Percentiles rank a stretch among this genome's conserved stretches.
Conservation (phyloP, 2,797 vertebrate genomes). For the Tiaroga cobitis region DNA sequence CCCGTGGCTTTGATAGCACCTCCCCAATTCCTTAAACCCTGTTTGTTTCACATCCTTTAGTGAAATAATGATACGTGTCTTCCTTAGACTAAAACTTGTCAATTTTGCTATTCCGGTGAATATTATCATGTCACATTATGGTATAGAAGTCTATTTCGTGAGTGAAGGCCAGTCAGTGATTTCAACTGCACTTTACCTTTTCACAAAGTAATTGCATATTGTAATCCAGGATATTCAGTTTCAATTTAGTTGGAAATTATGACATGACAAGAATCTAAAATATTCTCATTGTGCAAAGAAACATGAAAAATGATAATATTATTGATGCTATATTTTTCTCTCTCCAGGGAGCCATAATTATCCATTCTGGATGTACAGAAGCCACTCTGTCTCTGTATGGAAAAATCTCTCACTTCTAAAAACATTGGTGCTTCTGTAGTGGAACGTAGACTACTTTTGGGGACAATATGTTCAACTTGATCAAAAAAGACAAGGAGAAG, state of each 20-base stretch:
- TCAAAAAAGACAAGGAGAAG: conserved; percentile 92
- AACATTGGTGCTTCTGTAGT: conserved; percentile 49
- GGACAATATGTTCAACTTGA: conserved; percentile 91
- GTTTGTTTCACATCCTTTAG: conserved; percentile 43
- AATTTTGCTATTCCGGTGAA: background rate
- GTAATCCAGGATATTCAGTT: background rate
- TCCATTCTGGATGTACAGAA: conserved; percentile 45
- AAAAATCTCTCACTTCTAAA: conserved; percentile 55
- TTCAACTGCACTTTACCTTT: background rate
- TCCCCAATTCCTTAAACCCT: conserved; percentile 37
- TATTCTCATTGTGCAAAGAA: background rate
- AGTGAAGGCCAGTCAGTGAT: background rate
- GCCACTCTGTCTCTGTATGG: conserved; percentile 58
- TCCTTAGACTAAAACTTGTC: background rate
- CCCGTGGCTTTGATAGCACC: conserved; percentile 50
- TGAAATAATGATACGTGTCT: conserved; percentile 1
- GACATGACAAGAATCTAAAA: background rate
- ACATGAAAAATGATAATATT: background rate
- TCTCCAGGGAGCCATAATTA: conserved; percentile 61
- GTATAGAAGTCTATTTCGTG: background rate
- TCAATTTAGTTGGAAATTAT: background rate
- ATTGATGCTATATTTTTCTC: conserved; percentile 38
- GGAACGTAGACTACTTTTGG: conserved; percentile 34
- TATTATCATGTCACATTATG: background rate
- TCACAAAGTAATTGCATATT: background rate